These are phyloP conservation scores for Limnothrissa miodon DNA, from an alignment of 2,113 vertebrate species.

Conservation along the genomic window DNA sequence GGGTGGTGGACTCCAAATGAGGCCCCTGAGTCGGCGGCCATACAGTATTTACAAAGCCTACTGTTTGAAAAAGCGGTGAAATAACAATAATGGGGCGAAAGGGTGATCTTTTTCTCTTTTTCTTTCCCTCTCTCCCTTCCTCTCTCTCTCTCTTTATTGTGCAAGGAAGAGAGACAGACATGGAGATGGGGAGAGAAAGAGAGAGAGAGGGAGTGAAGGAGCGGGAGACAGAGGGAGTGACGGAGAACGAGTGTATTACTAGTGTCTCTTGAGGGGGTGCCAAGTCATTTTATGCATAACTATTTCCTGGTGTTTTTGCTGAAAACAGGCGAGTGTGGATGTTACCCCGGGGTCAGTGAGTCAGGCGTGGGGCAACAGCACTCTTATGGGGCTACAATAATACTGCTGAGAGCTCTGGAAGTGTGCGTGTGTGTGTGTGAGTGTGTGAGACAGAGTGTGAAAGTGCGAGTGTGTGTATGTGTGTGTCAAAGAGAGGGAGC, in stretches of 20 bases:
- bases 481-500: neutral
- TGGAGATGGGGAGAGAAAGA: neutral
- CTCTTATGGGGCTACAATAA: slow-evolving; percentile 47
- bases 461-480: neutral
- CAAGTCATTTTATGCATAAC: slow-evolving; percentile 62
- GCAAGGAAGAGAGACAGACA: neutral
- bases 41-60: slow-evolving; percentile 35
- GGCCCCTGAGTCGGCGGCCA: neutral
- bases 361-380: slow-evolving; percentile 39
- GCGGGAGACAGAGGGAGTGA: slow-evolving; percentile 18
- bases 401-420: slow-evolving; percentile 37
- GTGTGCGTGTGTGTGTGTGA: slow-evolving; percentile 22
- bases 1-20: slow-evolving; percentile 8
- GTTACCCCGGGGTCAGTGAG: slow-evolving; percentile 46
- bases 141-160: neutral
- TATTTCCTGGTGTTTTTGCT: slow-evolving; percentile 63
- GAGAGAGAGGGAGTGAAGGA: neutral
- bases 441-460: neutral
- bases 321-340: slow-evolving; percentile 58
- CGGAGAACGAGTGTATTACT: slow-evolving; percentile 20
- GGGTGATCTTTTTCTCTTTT: neutral
- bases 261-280: slow-evolving; percentile 35
- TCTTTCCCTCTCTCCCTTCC: no score
- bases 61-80: slow-evolving; percentile 29
- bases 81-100: slow-evolving; percentile 28